Conservation (phyloP, 2,797 vertebrate species). For the Pteronotus mesoamericanus region DNA sequence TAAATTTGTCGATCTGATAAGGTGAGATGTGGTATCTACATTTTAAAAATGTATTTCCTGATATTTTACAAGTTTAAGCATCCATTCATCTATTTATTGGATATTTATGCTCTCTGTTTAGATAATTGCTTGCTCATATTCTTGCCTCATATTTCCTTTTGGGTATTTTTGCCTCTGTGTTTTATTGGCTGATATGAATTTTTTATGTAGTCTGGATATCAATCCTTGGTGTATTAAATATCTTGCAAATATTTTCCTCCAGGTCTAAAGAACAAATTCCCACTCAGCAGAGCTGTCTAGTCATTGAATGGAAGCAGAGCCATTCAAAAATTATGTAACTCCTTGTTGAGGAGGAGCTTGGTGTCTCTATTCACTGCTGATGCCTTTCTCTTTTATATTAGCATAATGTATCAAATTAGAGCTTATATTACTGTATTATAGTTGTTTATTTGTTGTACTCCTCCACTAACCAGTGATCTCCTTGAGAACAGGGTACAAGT, state of each 20-base stretch:
- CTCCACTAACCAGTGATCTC: not conserved
- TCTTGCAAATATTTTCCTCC: not conserved
- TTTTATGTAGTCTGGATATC: slow-evolving; percentile 25
- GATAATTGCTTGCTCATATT: slow-evolving; percentile 1
- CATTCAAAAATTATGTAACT: not conserved
- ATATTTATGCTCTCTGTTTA: slow-evolving; percentile 12
- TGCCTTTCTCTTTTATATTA: not conserved
- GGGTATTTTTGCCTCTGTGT: not conserved
- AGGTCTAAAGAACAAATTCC: not conserved
- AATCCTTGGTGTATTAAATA: not conserved
- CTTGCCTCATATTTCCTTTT: not conserved
- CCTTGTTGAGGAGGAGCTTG: not conserved
- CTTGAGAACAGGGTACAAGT: not conserved
- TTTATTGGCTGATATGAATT: not conserved
- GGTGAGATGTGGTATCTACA: not conserved
- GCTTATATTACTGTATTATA: not conserved
- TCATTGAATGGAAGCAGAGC: not conserved
- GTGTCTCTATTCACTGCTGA: not conserved
- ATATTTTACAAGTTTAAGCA: slow-evolving; percentile 4
- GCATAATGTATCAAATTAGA: not conserved
- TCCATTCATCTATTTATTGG: not conserved
- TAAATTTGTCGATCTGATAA: not conserved
- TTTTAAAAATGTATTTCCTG: not conserved
- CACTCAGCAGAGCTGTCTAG: not conserved
- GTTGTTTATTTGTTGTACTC: not conserved